These are phyloP conservation scores for Zosterops hypoxanthus DNA, from an alignment of 2,113 vertebrate genomes.

Conservation along the genomic window DNA sequence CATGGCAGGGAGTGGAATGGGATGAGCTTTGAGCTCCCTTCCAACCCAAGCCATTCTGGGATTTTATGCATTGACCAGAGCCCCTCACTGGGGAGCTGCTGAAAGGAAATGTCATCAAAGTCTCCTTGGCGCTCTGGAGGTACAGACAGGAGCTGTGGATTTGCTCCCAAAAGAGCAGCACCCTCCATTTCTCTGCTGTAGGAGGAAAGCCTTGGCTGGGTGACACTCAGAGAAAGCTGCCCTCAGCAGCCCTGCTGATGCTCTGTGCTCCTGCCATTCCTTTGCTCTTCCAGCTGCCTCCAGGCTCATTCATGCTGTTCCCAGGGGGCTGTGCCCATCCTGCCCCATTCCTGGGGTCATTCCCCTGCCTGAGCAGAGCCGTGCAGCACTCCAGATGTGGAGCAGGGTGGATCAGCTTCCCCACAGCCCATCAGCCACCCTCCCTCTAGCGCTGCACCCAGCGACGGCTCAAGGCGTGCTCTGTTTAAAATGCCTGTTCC, in stretches of 20 bases:
- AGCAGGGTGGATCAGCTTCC: neutral
- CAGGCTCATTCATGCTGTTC: neutral
- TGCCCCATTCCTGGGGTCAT: neutral
- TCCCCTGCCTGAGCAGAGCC: neutral
- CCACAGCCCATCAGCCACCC: neutral
- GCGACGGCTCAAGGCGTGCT: neutral
- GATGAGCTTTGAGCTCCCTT: neutral
- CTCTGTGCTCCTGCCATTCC: neutral
- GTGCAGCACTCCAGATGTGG: neutral
- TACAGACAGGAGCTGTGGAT: neutral
- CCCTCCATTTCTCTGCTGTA: neutral
- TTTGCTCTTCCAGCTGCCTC: neutral
- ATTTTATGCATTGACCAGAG: neutral
- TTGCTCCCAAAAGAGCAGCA: neutral
- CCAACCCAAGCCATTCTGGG: neutral
- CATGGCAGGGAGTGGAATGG: accelerated
- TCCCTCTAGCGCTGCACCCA: neutral
- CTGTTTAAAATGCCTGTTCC: conserved; percentile 42
- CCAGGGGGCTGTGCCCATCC: neutral
- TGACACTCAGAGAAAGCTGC: accelerated
- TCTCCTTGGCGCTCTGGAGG: too few relatives aligned
- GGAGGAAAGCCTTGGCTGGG: neutral
- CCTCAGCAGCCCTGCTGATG: neutral
- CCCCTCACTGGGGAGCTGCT: neutral
- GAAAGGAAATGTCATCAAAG: neutral